phyloP scores from a whole-genome alignment of 1,140 invertebrate species.

The Rhyzopertha dominica region DNA sequence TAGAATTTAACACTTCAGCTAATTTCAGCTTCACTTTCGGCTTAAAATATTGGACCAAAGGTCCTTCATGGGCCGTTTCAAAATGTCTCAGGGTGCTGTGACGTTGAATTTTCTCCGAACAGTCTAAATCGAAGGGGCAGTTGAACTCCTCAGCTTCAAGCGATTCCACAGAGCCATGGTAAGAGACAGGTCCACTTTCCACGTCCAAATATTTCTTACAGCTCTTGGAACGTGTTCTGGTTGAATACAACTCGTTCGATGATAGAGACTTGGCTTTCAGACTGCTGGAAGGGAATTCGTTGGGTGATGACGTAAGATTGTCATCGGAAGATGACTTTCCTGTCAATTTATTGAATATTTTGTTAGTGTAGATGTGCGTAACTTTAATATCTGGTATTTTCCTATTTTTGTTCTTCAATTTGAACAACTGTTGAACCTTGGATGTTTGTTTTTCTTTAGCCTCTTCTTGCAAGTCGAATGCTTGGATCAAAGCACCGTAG shows the following conservation, averaged over 20 bases:
- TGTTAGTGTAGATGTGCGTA: constrained; percentile 40
- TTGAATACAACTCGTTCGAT: constrained; percentile 39
- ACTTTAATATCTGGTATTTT: constrained; percentile 36
- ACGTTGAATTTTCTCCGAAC: constrained; percentile 12
- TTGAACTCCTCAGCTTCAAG: constrained; percentile 15
- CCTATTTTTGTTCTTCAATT: constrained; percentile 28
- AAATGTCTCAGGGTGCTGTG: constrained; percentile 32
- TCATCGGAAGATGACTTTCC: constrained; percentile 45
- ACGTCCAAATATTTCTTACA: constrained; percentile 18
- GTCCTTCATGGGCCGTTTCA: constrained; percentile 32
- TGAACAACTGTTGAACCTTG: constrained; percentile 36
- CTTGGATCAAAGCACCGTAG: constrained; percentile 47
- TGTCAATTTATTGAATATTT: constrained; percentile 46
- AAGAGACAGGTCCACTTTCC: constrained; percentile 25
- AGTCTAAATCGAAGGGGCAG: constrained; percentile 23
- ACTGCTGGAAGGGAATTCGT: constrained; percentile 12
- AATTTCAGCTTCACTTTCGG: too few relatives aligned
- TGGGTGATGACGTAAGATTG: constrained; percentile 35
- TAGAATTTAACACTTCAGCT: too few relatives aligned
- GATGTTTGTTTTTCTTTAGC: constrained; percentile 24
- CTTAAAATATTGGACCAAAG: constrained; percentile 37
- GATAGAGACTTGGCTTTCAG: constrained; percentile 40
- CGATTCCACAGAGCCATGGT: constrained; percentile 37
- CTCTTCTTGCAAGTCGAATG: constrained; percentile 46
- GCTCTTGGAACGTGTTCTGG: constrained; percentile 25